Evolutionary conservation across 2,888 invertebrate species (phyloP).

Genomic region (Eueremaeus valkanovi): DNA sequence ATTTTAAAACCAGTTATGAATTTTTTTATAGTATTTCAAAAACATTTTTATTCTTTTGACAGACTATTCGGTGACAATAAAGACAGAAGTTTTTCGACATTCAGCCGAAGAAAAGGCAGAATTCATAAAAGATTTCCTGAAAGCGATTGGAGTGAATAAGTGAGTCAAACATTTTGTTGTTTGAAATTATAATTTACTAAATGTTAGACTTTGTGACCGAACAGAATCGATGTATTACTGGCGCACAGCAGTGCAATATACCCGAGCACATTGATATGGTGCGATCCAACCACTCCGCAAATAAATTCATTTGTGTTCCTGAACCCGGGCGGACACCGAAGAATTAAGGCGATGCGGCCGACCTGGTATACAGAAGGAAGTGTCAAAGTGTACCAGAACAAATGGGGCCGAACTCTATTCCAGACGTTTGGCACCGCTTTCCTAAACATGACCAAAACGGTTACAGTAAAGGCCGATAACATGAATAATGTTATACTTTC

Average conservation of each 20-base stretch:
- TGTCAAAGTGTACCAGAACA: constrained; percentile 39
- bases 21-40: not conserved
- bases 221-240: constrained; percentile 44
- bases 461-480: constrained; percentile 43
- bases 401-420: constrained; percentile 38
- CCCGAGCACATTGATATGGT: constrained; percentile 42
- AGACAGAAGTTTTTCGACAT: constrained; percentile 43
- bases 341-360: constrained; percentile 40
- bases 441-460: constrained; percentile 37
- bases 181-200: not conserved
- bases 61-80: constrained; percentile 38
- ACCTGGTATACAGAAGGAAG: constrained; percentile 28
- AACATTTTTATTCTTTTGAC: not conserved
- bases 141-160: constrained; percentile 41
- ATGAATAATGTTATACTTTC: constrained; percentile 46
- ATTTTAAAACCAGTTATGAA: too few relatives aligned
- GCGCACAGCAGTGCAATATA: constrained; percentile 45
- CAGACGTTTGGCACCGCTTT: constrained; percentile 40
- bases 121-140: constrained; percentile 44
- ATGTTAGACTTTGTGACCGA: not conserved
- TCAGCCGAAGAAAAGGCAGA: constrained; percentile 45
- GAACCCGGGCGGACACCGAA: constrained; percentile 42
- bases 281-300: constrained; percentile 27
- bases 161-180: not conserved
- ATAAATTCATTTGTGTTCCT: constrained; percentile 44